Evolutionary conservation across 2,113 vertebrate species (phyloP).

Genomic region (Xiphorhynchus elegans): DNA sequence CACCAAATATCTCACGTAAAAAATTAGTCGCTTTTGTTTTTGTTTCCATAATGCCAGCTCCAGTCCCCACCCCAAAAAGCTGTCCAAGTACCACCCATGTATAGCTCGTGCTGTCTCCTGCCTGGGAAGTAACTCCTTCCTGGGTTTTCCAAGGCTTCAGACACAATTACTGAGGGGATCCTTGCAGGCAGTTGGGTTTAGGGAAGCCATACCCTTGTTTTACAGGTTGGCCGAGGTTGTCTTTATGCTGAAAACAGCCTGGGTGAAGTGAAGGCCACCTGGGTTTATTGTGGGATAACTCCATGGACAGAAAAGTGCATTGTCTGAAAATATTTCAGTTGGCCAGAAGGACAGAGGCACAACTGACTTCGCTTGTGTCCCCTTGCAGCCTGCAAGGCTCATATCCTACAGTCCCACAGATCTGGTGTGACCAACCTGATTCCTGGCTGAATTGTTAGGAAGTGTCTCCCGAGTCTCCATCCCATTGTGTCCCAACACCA

Average conservation of each 20-base stretch:
- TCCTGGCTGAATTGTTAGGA: not conserved
- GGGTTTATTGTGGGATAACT: not conserved
- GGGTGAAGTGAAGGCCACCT: not conserved
- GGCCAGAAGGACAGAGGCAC: not conserved
- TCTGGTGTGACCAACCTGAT: not conserved
- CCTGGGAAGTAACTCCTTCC: not conserved
- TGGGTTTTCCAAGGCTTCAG: not conserved
- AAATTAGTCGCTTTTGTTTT: not conserved
- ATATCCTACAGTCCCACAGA: not conserved
- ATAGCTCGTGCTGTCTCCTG: not conserved
- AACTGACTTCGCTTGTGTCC: not conserved
- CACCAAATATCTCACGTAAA: not conserved
- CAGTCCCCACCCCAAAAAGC: not conserved
- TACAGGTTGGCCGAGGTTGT: not conserved
- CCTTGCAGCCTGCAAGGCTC: not conserved
- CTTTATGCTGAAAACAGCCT: not conserved
- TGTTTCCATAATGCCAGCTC: not conserved
- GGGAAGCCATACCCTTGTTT: not conserved
- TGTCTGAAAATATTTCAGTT: not conserved
- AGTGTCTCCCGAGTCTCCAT: not conserved
- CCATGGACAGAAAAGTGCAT: not conserved
- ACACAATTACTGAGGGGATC: not conserved
- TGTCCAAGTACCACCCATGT: accelerated
- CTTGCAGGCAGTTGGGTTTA: not conserved
- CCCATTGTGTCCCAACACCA: too few relatives aligned